phyloP scores from a whole-genome alignment of 2,888 invertebrate species.

The Limnephilus auricula region DNA sequence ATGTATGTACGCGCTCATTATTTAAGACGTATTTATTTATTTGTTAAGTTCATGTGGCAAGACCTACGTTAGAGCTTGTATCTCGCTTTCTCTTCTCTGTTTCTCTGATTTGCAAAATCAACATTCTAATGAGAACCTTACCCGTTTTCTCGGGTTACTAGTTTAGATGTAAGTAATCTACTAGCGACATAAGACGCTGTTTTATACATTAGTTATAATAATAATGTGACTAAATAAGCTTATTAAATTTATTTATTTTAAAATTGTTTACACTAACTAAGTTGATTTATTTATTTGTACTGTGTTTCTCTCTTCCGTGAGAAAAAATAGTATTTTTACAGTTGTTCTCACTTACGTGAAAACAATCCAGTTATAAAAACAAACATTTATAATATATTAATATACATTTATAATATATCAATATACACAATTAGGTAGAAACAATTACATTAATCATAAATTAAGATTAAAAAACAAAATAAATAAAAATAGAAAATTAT shows the following conservation, averaged over 20 bases:
- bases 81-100: constrained; percentile 17
- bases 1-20: background rate
- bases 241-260: background rate
- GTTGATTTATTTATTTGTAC: no score
- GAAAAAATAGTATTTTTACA: no score
- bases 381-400: no score
- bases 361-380: no score
- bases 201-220: background rate
- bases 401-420: no score
- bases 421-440: no score
- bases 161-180: background rate
- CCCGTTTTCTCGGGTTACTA: background rate
- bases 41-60: constrained; percentile 22
- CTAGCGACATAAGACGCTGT: background rate
- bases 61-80: background rate
- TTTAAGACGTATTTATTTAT: background rate
- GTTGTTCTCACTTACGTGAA: no score
- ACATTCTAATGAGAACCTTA: constrained; percentile 17
- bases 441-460: no score
- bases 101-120: constrained; percentile 3
- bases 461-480: no score
- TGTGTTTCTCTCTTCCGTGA: no score
- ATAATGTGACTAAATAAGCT: background rate
- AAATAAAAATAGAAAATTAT: no score
- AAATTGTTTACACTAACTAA: no score